phyloP scores from a whole-genome alignment of 2,113 vertebrate species.

The Calonectris borealis region DNA sequence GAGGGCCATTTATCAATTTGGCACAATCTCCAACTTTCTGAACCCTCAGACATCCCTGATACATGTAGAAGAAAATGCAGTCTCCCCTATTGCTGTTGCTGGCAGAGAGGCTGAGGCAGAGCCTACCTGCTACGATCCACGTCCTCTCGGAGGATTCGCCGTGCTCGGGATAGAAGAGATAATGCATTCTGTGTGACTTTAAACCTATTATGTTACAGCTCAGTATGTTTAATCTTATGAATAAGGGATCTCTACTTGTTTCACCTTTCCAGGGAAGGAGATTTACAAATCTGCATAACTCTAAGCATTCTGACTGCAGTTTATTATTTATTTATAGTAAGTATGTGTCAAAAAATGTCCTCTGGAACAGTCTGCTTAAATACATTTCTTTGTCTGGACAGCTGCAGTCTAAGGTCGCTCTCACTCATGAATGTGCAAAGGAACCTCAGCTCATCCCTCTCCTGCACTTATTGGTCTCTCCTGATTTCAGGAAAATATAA shows the following conservation, averaged over 20 bases:
- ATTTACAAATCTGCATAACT: not conserved
- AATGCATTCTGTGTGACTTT: not conserved
- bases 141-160: not conserved
- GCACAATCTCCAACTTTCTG: not conserved
- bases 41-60: not conserved
- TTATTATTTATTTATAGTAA: conserved; percentile 27
- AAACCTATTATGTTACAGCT: not conserved
- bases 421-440: not conserved
- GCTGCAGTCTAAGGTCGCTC: not conserved
- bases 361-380: not conserved
- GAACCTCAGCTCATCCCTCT: not conserved
- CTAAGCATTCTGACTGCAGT: not conserved
- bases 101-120: not conserved
- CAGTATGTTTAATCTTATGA: not conserved
- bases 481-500: not conserved
- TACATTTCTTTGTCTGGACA: not conserved
- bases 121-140: not conserved
- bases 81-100: fast-evolving
- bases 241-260: not conserved
- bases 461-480: not conserved
- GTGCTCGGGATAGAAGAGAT: not conserved
- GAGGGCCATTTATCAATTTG: conserved; percentile 1
- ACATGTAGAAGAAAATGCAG: not conserved
- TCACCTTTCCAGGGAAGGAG: conserved; percentile 6
- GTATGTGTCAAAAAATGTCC: not conserved